Evolutionary conservation across 2,888 invertebrate species (phyloP).

Genomic region (Pharmacophagus antenor): DNA sequence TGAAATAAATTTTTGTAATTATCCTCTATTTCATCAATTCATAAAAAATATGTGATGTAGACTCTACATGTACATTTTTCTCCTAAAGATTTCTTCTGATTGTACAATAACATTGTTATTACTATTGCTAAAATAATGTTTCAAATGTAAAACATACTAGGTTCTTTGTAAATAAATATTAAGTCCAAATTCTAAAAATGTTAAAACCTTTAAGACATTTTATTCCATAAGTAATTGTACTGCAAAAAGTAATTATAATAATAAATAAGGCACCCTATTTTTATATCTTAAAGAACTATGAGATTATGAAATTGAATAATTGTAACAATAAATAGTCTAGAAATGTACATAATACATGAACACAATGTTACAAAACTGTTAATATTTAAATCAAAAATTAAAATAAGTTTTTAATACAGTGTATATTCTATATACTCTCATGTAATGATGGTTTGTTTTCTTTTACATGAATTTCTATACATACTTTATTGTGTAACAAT

Average conservation of each 20-base stretch:
- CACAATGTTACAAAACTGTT: constrained; percentile 6
- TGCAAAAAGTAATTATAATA: not conserved
- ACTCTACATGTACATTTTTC: no score
- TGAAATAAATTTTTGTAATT: no score
- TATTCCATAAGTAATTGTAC: not conserved
- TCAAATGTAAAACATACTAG: no score
- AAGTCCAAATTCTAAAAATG: no score
- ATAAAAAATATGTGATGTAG: no score
- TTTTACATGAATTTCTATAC: no score
- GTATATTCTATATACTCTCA: not conserved
- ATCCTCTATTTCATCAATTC: no score
- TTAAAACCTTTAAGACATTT: not conserved
- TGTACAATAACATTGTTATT: no score
- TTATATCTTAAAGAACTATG: not conserved
- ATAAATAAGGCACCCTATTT: constrained; percentile 11
- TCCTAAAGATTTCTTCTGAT: no score
- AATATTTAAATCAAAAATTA: not conserved
- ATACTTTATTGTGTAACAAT: not conserved
- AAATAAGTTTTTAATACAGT: not conserved
- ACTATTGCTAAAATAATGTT: no score
- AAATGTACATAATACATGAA: no score
- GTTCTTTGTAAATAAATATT: no score
- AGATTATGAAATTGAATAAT: not conserved
- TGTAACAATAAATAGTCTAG: not conserved
- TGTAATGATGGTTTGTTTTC: not conserved